Evolutionary conservation across 1,140 invertebrate genomes (phyloP), one percentile per base, ranked within the genome.

Genomic region (Magallana angulata): DNA sequence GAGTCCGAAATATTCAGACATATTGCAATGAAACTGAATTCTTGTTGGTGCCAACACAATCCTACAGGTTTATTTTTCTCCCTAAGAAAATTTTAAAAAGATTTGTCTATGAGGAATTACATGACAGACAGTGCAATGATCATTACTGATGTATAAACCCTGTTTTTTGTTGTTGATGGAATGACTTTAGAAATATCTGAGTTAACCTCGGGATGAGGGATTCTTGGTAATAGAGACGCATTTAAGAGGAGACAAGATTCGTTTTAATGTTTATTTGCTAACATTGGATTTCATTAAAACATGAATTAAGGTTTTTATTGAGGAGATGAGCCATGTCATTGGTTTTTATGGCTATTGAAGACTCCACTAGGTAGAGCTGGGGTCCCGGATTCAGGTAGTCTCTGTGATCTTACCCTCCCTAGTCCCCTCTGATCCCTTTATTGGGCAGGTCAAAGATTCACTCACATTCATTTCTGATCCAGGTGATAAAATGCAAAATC

Each of bases 401-500:
- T 9, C 24, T 76, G 7, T 76, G 68, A 76, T 76, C 68, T 30
- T 7, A 48, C 36, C 36, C 36, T 48, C 36, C 36, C 1, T 48
- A 48, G 36, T 48, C 36, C 36, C 36, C 36, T 48, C 1, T 48
- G 36, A 48, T 48, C 36, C 36, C 36, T 48, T 48, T 48, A 48
- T 62, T 62, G 68, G 36, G 24, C 8, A 24, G 36, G 36, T 76
- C 11, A 76, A 76, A 30, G 18, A 76, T 12, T 30, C 68, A 11
- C 12, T 12, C 68, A 76, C 9, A 76, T 62, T 9, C 68, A 76
- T 12, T 9, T 12, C 68, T 14, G 24, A 76, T 76, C 68, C 68
- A 76, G 68, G 68, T 76, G 68, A 76, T 76, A 76, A 76, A 76
- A 76, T 76, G 68, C 68, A 76, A 76, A 76, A 76, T 76, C 68